Percentiles rank a stretch among this genome's conserved stretches.
phyloP scores from a whole-genome alignment of 1,140 invertebrate species.

The Bombus pyrosoma region DNA sequence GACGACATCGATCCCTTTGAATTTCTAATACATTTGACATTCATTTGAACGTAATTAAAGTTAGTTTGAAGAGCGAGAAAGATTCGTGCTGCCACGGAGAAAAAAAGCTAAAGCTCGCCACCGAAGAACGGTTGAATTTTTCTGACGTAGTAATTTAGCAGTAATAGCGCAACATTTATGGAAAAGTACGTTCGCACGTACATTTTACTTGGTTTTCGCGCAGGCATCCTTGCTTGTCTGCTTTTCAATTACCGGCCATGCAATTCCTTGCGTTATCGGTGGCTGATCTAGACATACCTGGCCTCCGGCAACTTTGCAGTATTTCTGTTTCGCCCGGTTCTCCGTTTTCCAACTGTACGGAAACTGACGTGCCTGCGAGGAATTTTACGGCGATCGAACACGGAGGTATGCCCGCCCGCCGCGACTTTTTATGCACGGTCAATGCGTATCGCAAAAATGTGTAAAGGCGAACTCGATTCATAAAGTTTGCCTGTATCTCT shows the following conservation, averaged over 20 bases:
- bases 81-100: not conserved
- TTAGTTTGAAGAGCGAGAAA: not conserved
- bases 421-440: slow-evolving; percentile 64
- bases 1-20: too few relatives aligned
- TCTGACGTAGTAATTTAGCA: not conserved
- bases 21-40: not conserved
- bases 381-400: slow-evolving; percentile 47
- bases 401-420: not conserved
- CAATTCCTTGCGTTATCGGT: slow-evolving; percentile 58
- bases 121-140: not conserved
- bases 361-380: slow-evolving; percentile 40
- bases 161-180: slow-evolving; percentile 2
- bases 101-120: not conserved
- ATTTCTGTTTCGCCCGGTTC: slow-evolving; percentile 24
- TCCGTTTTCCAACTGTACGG: slow-evolving; percentile 12
- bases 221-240: slow-evolving; percentile 37
- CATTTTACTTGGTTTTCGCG: not conserved
- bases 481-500: not conserved
- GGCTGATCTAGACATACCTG: slow-evolving; percentile 61
- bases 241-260: slow-evolving; percentile 63
- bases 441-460: slow-evolving; percentile 56
- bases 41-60: not conserved
- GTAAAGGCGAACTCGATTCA: slow-evolving; percentile 6
- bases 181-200: not conserved
- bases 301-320: slow-evolving; percentile 31